Conservation (phyloP, 1,140 invertebrate genomes). For the Panagrolaimus sp. region DNA sequence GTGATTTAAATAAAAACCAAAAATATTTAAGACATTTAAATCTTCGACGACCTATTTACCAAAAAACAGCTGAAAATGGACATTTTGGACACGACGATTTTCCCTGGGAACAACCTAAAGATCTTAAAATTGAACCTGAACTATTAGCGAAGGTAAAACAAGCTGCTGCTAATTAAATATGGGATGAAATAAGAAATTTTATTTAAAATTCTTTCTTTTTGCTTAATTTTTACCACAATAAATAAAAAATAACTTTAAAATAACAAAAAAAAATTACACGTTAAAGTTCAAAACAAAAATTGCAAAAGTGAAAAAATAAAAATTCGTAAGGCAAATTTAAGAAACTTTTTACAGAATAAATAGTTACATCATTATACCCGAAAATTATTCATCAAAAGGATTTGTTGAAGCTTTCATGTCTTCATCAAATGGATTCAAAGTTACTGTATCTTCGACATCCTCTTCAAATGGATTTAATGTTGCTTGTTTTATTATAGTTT, state of each 20-base stretch:
- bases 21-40: conserved; percentile 73
- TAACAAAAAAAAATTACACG: no score
- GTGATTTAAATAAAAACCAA: background rate
- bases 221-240: no score
- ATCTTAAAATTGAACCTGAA: background rate
- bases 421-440: background rate
- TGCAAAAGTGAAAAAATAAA: no score
- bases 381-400: conserved; percentile 4
- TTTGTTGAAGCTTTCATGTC: background rate
- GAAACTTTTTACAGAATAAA: no score
- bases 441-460: no score
- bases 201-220: no score
- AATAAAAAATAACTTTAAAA: no score
- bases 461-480: background rate
- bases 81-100: conserved; percentile 95
- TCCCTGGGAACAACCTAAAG: conserved; percentile 60
- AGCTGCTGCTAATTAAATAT: background rate
- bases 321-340: no score
- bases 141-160: background rate
- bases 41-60: conserved; percentile 88
- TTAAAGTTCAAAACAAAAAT: no score
- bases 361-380: no score
- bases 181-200: no score
- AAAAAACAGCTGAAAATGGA: conserved; percentile 91
- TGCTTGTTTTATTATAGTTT: background rate